Base-by-base conservation (phyloP, 2,888 invertebrate species). In the Drosophila planitibia region DNA sequence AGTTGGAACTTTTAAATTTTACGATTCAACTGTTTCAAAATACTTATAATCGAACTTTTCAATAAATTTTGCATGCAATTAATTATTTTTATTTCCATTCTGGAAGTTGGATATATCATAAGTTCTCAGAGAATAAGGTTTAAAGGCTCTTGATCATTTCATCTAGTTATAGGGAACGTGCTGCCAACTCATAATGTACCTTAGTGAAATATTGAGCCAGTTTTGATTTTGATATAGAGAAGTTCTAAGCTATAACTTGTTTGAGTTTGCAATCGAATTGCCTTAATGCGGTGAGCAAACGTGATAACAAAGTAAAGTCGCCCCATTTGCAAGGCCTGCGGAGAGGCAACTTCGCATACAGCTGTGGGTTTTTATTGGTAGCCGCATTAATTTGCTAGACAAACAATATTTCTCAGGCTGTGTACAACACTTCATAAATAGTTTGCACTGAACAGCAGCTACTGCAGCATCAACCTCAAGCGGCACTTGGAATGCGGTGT, bases 371-470 rank as follows among this genome's bases (percentile, higher is more conserved):
- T 76, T 74, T 82, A 78, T 74, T 75, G 85, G 68, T 55, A 60
- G 72, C 61, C 74, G 64, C 75, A 90, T 77, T 82, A 83, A 88
- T 88, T 88, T 82, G 75, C 80, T 77, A 72, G 76, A 73, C 76
- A 87, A 90, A 87, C 82, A 87, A 66, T n/a, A 67, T 57, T 74
- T 69, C 74, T 68, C 75, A 71, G 59, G 52, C 71, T 35, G 41
- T 30, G 59, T n/a, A 53, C 72, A 67, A 59, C 70, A 82, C 75
- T 74, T 74, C 85, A 82, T 90, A 90, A 90, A 85, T 88, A 88
- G 85, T 82, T 88, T 84, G 88, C 85, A 87, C 82, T 72, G 51
- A 52, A 37, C 74, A 68, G 82, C 87, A 82, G 85, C 85, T 90
- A 81, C 88, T 70, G 68, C 75, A 33, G 49, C 60, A 55, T 51